Conservation (phyloP, 1,140 invertebrate genomes). For the Rhopalosiphum maidis region DNA sequence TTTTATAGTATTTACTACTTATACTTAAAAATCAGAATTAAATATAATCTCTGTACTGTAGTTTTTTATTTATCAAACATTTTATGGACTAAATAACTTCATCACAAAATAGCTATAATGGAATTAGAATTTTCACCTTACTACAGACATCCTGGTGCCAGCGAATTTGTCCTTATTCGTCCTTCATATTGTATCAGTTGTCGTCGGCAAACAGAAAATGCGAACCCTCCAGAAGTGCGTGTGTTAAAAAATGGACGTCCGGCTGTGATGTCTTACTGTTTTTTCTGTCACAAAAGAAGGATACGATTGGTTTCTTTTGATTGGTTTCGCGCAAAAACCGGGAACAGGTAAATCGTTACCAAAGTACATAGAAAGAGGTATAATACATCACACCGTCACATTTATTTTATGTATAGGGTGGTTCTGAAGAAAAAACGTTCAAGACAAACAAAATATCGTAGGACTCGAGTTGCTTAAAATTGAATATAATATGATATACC, state of each 20-base stretch:
- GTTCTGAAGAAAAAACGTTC: not conserved
- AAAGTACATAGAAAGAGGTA: not conserved
- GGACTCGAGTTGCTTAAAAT: not conserved
- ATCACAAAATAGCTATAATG: not conserved
- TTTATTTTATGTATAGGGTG: not conserved
- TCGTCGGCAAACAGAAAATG: conserved; percentile 1
- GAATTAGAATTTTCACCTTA: not conserved
- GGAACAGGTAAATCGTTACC: not conserved
- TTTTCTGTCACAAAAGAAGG: conserved; percentile 21
- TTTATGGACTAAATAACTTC: not conserved
- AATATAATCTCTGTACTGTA: not conserved
- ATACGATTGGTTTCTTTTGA: conserved; percentile 25
- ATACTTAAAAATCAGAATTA: too few species aligned
- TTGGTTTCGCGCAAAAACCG: not conserved
- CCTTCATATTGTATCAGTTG: not conserved
- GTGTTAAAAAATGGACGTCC: conserved; percentile 29
- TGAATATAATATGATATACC: too few species aligned
- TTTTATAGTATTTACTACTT: too few species aligned
- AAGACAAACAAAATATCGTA: not conserved
- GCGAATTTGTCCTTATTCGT: not conserved
- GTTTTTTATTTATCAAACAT: not conserved
- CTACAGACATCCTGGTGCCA: too few species aligned
- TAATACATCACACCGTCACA: not conserved
- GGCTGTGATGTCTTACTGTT: not conserved
- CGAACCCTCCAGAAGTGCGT: not conserved